Evolutionary conservation across 2,888 invertebrate genomes (phyloP).

Genomic region (Flexamia atlantica): DNA sequence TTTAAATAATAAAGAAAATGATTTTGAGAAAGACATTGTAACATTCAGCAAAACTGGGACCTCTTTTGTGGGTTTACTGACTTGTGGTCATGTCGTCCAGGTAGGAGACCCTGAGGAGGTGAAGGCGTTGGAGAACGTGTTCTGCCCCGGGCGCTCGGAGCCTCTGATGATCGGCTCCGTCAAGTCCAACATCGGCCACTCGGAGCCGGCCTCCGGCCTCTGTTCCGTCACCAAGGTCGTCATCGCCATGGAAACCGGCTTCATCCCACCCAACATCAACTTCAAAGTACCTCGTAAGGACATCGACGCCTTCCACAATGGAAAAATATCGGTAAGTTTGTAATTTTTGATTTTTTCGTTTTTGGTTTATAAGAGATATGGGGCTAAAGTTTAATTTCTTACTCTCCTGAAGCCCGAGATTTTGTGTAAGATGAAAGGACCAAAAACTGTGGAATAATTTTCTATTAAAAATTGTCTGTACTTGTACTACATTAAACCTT

Average conservation of each 20-base stretch:
- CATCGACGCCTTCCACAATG: conserved; percentile 79
- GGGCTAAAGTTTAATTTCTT: too few relatives aligned
- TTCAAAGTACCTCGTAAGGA: conserved; percentile 79
- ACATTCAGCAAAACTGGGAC: too few relatives aligned
- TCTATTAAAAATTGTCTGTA: too few relatives aligned
- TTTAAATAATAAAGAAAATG: too few relatives aligned
- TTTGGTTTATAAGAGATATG: too few relatives aligned
- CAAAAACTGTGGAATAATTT: too few relatives aligned
- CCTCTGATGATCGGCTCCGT: conserved; percentile 93
- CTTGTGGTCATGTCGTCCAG: conserved; percentile 65
- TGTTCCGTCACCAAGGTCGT: conserved; percentile 90
- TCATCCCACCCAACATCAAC: conserved; percentile 92
- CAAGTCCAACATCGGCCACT: conserved; percentile 96
- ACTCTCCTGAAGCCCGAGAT: too few relatives aligned
- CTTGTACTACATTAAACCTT: too few relatives aligned
- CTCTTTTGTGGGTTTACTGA: too few relatives aligned
- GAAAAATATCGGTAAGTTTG: conserved; percentile 74
- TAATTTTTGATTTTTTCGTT: background rate
- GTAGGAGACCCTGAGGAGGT: conserved; percentile 97
- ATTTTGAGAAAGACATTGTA: too few relatives aligned
- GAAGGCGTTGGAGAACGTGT: conserved; percentile 87
- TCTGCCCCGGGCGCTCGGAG: conserved; percentile 85
- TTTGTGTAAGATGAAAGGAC: too few relatives aligned
- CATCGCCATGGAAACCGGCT: conserved; percentile 88
- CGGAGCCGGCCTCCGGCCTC: conserved; percentile 91